phyloP scores from a whole-genome alignment of 2,113 vertebrate genomes.

The Myiozetetes cayanensis region DNA sequence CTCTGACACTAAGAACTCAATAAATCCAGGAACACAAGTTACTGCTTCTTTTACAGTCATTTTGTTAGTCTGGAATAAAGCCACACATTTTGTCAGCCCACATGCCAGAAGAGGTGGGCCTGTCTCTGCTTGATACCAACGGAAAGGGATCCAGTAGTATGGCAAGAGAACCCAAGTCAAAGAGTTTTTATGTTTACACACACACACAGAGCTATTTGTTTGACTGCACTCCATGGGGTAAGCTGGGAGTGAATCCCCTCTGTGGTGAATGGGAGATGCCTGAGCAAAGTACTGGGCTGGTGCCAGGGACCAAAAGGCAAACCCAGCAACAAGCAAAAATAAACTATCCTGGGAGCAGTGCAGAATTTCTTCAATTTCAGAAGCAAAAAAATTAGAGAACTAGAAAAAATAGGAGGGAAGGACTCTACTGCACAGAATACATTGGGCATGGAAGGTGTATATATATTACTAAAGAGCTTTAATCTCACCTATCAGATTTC shows the following conservation, averaged over 20 bases:
- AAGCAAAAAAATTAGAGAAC: not conserved
- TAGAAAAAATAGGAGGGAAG: not conserved
- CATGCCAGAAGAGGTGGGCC: not conserved
- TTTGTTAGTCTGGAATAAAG: not conserved
- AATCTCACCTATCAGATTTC: not conserved
- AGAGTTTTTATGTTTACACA: not conserved
- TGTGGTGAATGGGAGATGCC: rapidly evolving
- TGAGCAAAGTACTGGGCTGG: not conserved
- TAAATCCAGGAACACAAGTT: not conserved
- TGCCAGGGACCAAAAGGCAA: not conserved
- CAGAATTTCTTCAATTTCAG: not conserved
- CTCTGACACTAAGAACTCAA: not conserved
- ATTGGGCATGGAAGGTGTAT: rapidly evolving
- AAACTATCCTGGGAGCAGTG: not conserved
- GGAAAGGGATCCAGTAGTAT: not conserved
- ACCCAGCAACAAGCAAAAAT: not conserved
- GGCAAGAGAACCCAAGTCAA: not conserved
- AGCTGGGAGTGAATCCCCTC: not conserved
- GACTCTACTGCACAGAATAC: not conserved
- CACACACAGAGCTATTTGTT: not conserved
- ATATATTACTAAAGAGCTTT: not conserved
- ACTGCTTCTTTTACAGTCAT: not conserved
- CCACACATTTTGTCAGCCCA: not conserved
- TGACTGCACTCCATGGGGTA: rapidly evolving
- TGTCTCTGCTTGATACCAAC: not conserved